These are phyloP conservation scores for Tanaodytes sp. DNA, from an alignment of 2,888 invertebrate species.

Conservation along the genomic window DNA sequence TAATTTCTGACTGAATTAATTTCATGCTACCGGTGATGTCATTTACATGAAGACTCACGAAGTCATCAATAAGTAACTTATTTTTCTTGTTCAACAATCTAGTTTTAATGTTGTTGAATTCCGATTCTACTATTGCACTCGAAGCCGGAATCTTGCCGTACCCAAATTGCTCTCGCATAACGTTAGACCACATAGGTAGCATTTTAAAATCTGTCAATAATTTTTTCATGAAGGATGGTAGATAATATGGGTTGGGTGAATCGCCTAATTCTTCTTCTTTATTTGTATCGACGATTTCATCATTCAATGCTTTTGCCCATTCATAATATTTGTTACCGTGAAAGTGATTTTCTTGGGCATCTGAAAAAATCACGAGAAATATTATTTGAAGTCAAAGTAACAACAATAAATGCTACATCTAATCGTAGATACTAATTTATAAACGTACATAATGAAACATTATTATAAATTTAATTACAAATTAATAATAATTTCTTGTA, in stretches of 20 bases:
- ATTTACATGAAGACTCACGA: background rate
- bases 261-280: background rate
- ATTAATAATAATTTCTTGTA: no score
- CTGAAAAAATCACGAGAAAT: no score
- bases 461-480: no score
- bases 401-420: no score
- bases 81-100: constrained; percentile 3
- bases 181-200: constrained; percentile 6
- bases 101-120: constrained; percentile 14
- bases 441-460: no score
- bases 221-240: background rate
- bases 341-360: no score
- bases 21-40: constrained; percentile 1
- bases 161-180: constrained; percentile 1
- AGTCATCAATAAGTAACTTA: constrained; percentile 1
- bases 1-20: no score
- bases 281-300: background rate
- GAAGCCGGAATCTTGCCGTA: constrained; percentile 3
- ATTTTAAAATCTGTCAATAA: background rate
- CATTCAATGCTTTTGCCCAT: constrained; percentile 3
- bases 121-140: constrained; percentile 2
- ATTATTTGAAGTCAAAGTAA: no score
- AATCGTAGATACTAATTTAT: no score
- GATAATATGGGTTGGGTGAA: constrained; percentile 8
- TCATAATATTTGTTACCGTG: constrained; percentile 2